These are phyloP conservation scores for Chrysotoxum bicinctum DNA, from an alignment of 2,888 invertebrate species.

Conservation along the genomic window DNA sequence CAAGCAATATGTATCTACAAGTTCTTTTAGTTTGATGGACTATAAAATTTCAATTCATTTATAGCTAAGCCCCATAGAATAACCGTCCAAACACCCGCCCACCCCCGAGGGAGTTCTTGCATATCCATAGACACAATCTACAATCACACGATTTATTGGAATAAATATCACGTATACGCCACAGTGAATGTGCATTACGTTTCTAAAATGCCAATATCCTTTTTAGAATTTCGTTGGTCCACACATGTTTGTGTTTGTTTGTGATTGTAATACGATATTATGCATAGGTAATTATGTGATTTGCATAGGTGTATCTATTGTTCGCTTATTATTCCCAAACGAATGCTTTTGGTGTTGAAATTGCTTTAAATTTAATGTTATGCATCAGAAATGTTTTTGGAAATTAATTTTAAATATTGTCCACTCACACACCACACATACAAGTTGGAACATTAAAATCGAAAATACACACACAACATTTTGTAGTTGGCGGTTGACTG, in stretches of 20 bases:
- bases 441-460: background rate
- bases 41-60: conserved; percentile 56
- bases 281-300: background rate
- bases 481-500: background rate
- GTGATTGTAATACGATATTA: background rate
- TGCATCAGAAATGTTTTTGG: background rate
- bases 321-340: conserved; percentile 1
- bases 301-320: background rate
- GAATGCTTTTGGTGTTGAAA: conserved; percentile 12
- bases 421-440: background rate
- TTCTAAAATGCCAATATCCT: conserved; percentile 42
- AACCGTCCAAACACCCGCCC: too few species aligned
- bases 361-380: conserved; percentile 27
- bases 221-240: background rate
- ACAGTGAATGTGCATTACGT: conserved; percentile 41
- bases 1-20: conserved; percentile 14
- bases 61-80: background rate
- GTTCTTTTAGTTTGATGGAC: conserved; percentile 22
- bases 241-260: background rate
- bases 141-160: conserved; percentile 44
- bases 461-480: background rate
- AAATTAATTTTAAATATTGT: conserved; percentile 13
- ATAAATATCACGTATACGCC: conserved; percentile 57
- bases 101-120: conserved; percentile 8
- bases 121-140: conserved; percentile 29